Conservation (phyloP, 1,140 invertebrate species). For the Penaeus vannamei region DNA sequence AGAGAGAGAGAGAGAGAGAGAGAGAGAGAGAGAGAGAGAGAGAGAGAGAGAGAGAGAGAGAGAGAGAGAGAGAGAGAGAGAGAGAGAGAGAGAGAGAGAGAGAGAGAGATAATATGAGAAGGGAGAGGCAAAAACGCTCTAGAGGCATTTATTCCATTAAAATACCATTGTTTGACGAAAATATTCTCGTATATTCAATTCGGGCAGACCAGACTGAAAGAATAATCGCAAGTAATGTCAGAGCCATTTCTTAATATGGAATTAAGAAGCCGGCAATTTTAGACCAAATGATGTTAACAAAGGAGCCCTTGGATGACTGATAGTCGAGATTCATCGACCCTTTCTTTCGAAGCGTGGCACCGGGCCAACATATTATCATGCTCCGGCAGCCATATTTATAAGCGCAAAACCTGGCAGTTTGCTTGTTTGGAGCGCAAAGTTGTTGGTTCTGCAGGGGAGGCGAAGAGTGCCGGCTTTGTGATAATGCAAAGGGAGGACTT, state of each 20-base stretch:
- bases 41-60: constrained; percentile 25
- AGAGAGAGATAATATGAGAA: too few species aligned
- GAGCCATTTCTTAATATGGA: not conserved
- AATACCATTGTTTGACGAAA: too few species aligned
- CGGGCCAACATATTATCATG: not conserved
- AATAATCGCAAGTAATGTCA: not conserved
- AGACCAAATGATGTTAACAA: not conserved
- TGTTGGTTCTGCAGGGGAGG: not conserved
- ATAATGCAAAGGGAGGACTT: too few species aligned
- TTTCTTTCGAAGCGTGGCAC: not conserved
- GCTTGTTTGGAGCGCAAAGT: not conserved
- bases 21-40: constrained; percentile 27
- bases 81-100: too few species aligned
- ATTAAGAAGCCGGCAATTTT: not conserved
- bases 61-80: too few species aligned
- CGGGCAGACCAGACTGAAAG: too few species aligned
- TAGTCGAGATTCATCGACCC: not conserved
- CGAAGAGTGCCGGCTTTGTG: too few species aligned
- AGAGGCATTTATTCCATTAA: too few species aligned
- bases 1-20: constrained; percentile 11
- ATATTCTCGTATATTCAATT: too few species aligned
- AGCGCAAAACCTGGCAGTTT: not conserved
- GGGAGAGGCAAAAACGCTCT: too few species aligned
- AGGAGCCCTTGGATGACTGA: not conserved
- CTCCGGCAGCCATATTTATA: not conserved